Evolutionary conservation across 2,797 vertebrate species (phyloP).

Genomic region (Chelonia mydas): DNA sequence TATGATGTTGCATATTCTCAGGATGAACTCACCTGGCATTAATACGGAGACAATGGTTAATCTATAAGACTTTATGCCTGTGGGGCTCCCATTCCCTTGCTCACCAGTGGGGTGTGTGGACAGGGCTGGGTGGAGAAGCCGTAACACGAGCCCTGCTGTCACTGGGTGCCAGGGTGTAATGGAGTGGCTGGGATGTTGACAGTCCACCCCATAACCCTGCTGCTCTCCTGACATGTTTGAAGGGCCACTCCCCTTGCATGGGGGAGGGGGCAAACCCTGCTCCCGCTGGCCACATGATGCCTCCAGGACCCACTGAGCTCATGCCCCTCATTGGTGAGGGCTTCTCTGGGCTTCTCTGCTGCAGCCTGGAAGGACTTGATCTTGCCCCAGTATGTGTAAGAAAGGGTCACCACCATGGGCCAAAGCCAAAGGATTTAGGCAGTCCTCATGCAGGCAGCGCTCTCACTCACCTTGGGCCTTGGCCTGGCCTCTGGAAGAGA

Average conservation of each 20-base stretch:
- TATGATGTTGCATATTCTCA: neutral
- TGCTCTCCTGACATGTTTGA: neutral
- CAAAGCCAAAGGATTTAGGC: neutral
- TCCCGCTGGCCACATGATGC: neutral
- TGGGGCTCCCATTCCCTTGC: neutral
- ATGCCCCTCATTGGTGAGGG: neutral
- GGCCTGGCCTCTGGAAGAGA: neutral
- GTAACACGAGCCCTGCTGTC: neutral
- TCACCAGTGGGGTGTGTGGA: neutral
- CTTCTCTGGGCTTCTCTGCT: neutral
- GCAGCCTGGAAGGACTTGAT: neutral
- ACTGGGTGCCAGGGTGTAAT: neutral
- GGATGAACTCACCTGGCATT: neutral
- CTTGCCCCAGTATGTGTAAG: neutral
- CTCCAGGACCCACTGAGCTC: neutral
- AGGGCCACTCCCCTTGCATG: neutral
- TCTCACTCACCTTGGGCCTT: neutral
- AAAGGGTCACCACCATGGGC: neutral
- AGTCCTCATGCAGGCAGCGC: neutral
- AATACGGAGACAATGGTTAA: neutral
- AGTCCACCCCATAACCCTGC: neutral
- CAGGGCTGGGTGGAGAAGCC: neutral
- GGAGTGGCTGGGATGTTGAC: neutral
- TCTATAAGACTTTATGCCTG: no score
- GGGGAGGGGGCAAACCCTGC: no score